phyloP scores from a whole-genome alignment of 2,113 vertebrate species.

The Anas platyrhynchos region DNA sequence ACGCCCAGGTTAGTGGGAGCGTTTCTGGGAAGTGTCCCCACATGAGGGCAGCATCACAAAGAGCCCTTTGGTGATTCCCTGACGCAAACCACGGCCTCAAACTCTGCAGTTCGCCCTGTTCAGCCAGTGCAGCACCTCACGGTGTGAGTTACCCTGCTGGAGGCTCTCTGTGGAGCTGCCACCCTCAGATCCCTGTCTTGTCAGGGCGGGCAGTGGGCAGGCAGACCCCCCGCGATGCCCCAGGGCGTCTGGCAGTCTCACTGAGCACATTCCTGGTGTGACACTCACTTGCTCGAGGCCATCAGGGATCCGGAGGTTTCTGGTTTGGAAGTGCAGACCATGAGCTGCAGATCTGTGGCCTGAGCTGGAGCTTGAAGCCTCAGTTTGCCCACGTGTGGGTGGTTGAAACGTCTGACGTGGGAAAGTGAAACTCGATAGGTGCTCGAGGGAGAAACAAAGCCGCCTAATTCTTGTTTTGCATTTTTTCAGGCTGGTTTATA shows the following conservation, averaged over 20 bases:
- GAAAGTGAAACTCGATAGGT: background rate
- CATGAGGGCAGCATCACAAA: background rate
- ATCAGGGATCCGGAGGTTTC: background rate
- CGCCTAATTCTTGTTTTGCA: fast-evolving
- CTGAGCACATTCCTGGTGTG: fast-evolving
- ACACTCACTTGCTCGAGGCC: fast-evolving
- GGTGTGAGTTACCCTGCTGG: no score
- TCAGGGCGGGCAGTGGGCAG: background rate
- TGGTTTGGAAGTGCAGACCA: background rate
- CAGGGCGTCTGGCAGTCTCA: background rate
- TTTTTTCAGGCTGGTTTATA: conserved; percentile 91
- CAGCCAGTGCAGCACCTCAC: background rate
- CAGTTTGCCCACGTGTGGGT: fast-evolving
- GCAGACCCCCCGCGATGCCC: background rate
- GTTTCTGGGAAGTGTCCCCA: background rate
- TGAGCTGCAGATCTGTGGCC: fast-evolving
- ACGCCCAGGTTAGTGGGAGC: conserved; percentile 85
- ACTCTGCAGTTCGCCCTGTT: background rate
- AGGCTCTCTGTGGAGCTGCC: no score
- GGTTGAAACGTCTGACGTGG: background rate
- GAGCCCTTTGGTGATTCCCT: background rate
- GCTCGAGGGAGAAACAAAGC: background rate
- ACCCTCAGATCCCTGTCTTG: fast-evolving
- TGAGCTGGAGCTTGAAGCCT: background rate
- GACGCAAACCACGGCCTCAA: background rate